Percentiles rank a stretch among this genome's conserved stretches.
These are phyloP conservation scores for Oriolus oriolus DNA, from an alignment of 2,113 vertebrate species.

Conservation along the genomic window DNA sequence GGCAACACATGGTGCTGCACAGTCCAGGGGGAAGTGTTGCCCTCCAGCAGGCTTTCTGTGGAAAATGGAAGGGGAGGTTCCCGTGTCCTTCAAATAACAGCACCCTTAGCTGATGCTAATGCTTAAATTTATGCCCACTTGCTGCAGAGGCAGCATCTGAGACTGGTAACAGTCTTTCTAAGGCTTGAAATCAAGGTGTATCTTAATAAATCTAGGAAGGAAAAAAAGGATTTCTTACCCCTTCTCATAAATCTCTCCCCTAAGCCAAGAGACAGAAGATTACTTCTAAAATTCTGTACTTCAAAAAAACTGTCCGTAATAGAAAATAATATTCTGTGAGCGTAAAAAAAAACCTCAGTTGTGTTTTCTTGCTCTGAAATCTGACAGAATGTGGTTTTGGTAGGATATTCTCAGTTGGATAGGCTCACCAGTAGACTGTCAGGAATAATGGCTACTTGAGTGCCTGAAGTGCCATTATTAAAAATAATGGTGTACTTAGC, in stretches of 20 bases:
- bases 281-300: not conserved
- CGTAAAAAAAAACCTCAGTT: not conserved
- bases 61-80: not conserved
- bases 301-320: not conserved
- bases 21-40: not conserved
- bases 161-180: not conserved
- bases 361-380: not conserved
- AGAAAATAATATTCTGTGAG: not conserved
- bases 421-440: not conserved
- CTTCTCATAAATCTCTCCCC: not conserved
- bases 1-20: not conserved
- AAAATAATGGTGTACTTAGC: not conserved
- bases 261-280: not conserved
- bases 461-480: not conserved
- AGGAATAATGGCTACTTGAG: not conserved
- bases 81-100: not conserved
- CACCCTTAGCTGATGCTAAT: not conserved
- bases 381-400: not conserved
- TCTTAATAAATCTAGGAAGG: not conserved
- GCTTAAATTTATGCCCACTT: not conserved
- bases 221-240: not conserved
- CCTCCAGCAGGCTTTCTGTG: not conserved
- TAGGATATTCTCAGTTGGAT: not conserved
- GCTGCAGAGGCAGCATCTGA: not conserved
- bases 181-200: not conserved